Evolutionary conservation across 2,113 vertebrate species (phyloP).

Genomic region (Pelecanoides urinatrix): DNA sequence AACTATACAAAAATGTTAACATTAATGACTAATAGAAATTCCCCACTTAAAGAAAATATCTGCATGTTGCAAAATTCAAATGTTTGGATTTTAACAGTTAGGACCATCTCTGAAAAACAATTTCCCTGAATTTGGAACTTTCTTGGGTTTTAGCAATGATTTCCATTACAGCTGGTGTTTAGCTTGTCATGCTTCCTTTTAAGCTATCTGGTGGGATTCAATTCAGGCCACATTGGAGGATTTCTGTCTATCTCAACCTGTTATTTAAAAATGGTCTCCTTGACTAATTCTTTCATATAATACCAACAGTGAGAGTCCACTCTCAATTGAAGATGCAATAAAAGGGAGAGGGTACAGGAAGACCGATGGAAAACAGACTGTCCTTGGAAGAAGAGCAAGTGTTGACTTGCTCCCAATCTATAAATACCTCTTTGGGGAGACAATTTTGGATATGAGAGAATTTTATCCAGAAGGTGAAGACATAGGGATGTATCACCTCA

Average conservation of each 20-base stretch:
- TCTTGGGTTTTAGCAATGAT: background rate
- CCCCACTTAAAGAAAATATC: background rate
- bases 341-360: background rate
- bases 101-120: background rate
- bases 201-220: background rate
- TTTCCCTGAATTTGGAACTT: background rate
- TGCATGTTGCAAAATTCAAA: background rate
- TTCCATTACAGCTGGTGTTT: background rate
- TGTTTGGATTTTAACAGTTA: background rate
- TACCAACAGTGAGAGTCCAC: background rate
- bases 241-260: background rate
- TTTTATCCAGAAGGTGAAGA: background rate
- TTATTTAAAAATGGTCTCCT: background rate
- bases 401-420: background rate
- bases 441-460: background rate
- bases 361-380: background rate
- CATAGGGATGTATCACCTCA: background rate
- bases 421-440: background rate
- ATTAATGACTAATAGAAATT: background rate
- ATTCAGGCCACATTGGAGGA: background rate
- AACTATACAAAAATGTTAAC: background rate
- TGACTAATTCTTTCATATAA: background rate
- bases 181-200: background rate
- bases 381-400: background rate
- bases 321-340: background rate